A percentile compares a stretch with the other conserved stretches of the same genome.
phyloP scores from a whole-genome alignment of 2,797 vertebrate species.

The Emydoidea blandingii region DNA sequence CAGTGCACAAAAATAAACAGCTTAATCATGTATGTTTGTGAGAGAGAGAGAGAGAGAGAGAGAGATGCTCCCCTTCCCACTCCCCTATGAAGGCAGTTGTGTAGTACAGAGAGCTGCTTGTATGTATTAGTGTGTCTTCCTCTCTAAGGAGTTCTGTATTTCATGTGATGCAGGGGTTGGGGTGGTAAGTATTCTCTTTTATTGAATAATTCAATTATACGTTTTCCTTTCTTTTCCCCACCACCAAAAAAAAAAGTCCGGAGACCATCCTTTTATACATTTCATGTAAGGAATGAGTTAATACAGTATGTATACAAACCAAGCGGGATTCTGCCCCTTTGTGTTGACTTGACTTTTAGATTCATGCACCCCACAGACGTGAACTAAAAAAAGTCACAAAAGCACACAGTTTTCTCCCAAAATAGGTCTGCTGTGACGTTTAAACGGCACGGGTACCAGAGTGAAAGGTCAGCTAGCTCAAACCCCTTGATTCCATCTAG shows the following conservation, averaged over 20 bases:
- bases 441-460: not conserved
- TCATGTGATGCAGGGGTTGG: constrained; percentile 79
- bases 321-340: constrained; percentile 46
- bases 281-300: constrained; percentile 15
- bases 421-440: constrained; percentile 5
- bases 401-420: constrained; percentile 58
- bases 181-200: constrained; percentile 81
- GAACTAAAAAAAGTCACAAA: constrained; percentile 47
- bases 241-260: constrained; percentile 51
- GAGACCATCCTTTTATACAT: not conserved
- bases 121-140: constrained; percentile 54
- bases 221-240: constrained; percentile 60
- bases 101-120: constrained; percentile 67
- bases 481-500: constrained; percentile 27
- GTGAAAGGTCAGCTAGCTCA: constrained; percentile 26
- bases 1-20: constrained; percentile 70
- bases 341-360: constrained; percentile 46
- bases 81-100: constrained; percentile 56
- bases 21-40: constrained; percentile 59
- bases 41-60: not conserved
- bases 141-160: constrained; percentile 74
- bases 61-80: constrained; percentile 31
- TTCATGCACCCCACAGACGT: constrained; percentile 58
- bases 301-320: constrained; percentile 52
- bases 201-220: constrained; percentile 76